Conservation (phyloP, 37 sponge, comb jelly and placozoan species). For the Beroe forskalii region DNA sequence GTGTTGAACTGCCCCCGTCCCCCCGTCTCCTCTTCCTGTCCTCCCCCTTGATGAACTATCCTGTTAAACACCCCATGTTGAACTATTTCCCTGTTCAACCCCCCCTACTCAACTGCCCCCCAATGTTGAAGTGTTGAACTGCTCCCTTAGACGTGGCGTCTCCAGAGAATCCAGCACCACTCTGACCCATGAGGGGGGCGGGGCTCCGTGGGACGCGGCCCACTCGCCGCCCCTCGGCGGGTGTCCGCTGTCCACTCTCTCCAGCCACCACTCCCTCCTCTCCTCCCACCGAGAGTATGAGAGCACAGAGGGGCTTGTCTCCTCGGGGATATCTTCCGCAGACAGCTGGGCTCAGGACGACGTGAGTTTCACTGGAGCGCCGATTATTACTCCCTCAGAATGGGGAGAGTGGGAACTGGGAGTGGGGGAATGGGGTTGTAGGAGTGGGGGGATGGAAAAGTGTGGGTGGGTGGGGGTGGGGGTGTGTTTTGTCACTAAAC, state of each 20-base stretch:
- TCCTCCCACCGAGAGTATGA: constrained; percentile 51
- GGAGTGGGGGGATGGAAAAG: no score
- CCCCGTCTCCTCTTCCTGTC: no score
- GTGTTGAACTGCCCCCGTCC: no score
- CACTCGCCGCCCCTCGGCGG: background rate
- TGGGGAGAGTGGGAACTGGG: background rate
- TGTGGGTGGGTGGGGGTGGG: no score
- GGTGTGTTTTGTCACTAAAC: no score
- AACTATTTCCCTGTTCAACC: no score
- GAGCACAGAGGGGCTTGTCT: constrained; percentile 42
- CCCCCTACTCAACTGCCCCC: no score
- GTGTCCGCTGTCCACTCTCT: constrained; percentile 47
- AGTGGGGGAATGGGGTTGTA: background rate
- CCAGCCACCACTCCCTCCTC: constrained; percentile 38
- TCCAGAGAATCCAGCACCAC: constrained; percentile 53
- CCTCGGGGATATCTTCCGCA: constrained; percentile 55
- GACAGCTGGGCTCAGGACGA: constrained; percentile 65
- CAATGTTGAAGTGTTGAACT: no score
- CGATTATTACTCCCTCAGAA: no score
- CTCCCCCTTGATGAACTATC: no score
- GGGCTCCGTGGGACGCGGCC: background rate
- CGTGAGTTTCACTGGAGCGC: background rate
- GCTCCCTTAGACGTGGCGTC: constrained; percentile 55
- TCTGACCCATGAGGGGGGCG: background rate
- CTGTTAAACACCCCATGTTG: no score